A percentile compares a stretch with the other conserved stretches of the same genome.
These are phyloP conservation scores for Xanthia icteritia DNA, from an alignment of 2,888 invertebrate species.

Conservation along the genomic window DNA sequence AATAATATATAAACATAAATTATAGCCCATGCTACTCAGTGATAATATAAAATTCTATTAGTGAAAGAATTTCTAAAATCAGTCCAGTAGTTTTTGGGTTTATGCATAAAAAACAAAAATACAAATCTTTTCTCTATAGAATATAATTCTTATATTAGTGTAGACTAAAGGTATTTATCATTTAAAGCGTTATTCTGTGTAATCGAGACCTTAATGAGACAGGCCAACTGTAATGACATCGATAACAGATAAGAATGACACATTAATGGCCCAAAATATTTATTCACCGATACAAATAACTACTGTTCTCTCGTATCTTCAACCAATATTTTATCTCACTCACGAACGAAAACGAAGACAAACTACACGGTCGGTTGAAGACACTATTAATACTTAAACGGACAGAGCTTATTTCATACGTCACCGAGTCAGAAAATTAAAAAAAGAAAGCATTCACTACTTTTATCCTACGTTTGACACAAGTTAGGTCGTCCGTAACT, in stretches of 20 bases:
- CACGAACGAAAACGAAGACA: slow-evolving; percentile 31
- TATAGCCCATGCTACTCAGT: too few species aligned
- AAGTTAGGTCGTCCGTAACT: slow-evolving; percentile 38
- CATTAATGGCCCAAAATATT: neutral
- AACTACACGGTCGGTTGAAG: slow-evolving; percentile 46
- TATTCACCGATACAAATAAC: slow-evolving; percentile 14
- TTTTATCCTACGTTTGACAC: slow-evolving; percentile 39
- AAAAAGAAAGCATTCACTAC: slow-evolving; percentile 59
- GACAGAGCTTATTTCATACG: slow-evolving; percentile 74
- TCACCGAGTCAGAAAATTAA: slow-evolving; percentile 78
- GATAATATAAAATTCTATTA: too few species aligned
- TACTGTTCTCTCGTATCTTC: neutral
- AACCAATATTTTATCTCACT: slow-evolving; percentile 31
- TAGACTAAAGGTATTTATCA: neutral
- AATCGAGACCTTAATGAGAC: neutral
- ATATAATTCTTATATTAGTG: too few species aligned
- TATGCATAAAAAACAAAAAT: too few species aligned
- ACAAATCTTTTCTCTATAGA: too few species aligned
- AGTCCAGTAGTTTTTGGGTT: too few species aligned
- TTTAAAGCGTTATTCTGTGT: neutral
- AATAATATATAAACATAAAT: too few species aligned
- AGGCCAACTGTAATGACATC: slow-evolving; percentile 14
- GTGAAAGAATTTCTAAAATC: too few species aligned
- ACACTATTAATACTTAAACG: slow-evolving; percentile 69
- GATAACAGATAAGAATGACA: neutral